Evolutionary conservation across 1,140 invertebrate species (phyloP).

Genomic region (Drosophila navojoa): DNA sequence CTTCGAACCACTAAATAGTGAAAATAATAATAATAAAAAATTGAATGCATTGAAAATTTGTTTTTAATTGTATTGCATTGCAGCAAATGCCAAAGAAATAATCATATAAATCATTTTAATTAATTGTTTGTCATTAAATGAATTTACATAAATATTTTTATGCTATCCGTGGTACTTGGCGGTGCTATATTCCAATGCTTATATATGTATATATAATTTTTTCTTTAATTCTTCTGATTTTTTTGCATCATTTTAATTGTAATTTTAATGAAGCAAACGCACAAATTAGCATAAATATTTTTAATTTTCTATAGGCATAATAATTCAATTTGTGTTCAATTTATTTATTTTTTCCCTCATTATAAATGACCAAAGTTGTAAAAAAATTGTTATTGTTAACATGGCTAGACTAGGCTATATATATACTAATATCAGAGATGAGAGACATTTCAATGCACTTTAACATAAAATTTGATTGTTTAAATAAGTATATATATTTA

Average conservation of each 20-base stretch:
- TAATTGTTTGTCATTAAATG: constrained; percentile 81
- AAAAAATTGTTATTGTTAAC: not conserved
- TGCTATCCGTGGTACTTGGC: constrained; percentile 42
- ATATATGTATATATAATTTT: not conserved
- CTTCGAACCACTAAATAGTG: not conserved
- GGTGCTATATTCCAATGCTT: constrained; percentile 8
- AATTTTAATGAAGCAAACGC: constrained; percentile 68
- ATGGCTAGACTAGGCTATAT: not conserved
- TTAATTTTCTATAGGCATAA: constrained; percentile 50
- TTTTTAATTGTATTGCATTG: constrained; percentile 67
- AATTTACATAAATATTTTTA: constrained; percentile 78
- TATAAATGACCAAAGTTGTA: not conserved
- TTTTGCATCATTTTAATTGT: constrained; percentile 48
- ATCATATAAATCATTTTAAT: constrained; percentile 76
- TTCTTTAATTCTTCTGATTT: constrained; percentile 5
- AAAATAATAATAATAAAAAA: too few species aligned
- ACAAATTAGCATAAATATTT: constrained; percentile 76
- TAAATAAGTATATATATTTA: too few species aligned
- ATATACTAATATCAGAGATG: not conserved
- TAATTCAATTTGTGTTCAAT: constrained; percentile 36
- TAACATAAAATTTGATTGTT: not conserved
- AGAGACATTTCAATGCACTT: constrained; percentile 6
- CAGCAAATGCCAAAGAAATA: constrained; percentile 70
- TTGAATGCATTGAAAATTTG: constrained; percentile 31
- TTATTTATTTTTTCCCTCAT: not conserved